phyloP scores from a whole-genome alignment of 2,888 invertebrate genomes.

The Eilema sororculum region DNA sequence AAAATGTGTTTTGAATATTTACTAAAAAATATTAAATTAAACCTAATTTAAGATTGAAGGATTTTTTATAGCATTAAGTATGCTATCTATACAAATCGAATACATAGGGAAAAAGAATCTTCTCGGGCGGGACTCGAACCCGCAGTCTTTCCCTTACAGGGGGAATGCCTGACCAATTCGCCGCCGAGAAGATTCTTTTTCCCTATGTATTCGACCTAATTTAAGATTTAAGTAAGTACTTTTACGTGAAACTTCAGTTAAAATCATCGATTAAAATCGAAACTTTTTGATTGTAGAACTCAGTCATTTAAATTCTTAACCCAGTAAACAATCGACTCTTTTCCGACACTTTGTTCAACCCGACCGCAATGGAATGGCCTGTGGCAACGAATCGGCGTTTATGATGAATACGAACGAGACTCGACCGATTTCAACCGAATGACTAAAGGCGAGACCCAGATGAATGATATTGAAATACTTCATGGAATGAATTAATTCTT shows the following conservation, averaged over 20 bases:
- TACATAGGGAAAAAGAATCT: too few species aligned
- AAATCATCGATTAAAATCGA: background rate
- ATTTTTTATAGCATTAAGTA: too few species aligned
- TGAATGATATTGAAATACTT: background rate
- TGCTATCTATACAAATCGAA: too few species aligned
- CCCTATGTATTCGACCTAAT: too few species aligned
- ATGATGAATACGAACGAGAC: constrained; percentile 2
- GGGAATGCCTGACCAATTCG: too few species aligned
- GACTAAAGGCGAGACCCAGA: background rate
- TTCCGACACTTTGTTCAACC: constrained; percentile 1
- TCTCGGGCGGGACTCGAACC: too few species aligned
- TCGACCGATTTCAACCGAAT: background rate
- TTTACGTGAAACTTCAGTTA: too few species aligned
- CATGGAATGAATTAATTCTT: background rate
- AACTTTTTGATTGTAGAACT: background rate
- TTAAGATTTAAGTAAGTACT: too few species aligned
- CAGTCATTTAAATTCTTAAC: background rate
- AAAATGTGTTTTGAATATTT: background rate
- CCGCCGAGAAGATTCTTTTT: too few species aligned
- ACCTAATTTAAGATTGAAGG: background rate
- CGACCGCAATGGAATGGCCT: background rate
- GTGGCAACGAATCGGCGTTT: background rate
- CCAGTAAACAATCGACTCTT: background rate
- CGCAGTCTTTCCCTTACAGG: too few species aligned
- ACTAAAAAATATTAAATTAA: background rate